These are phyloP conservation scores for Pachypeltis micranthus DNA, from an alignment of 1,140 invertebrate species.

Conservation along the genomic window DNA sequence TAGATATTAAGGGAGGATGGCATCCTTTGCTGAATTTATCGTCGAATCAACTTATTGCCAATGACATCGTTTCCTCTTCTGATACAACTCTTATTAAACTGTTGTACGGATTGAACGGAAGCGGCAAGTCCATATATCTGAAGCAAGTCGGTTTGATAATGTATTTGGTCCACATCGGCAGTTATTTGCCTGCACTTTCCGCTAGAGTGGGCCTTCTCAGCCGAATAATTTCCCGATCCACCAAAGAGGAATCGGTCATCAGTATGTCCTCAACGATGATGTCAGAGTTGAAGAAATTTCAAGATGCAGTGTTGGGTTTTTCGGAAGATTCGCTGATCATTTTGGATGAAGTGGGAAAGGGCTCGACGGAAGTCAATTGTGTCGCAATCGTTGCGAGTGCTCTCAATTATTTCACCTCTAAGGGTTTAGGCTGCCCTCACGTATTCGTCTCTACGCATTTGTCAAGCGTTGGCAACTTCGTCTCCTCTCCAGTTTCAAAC, in stretches of 20 bases:
- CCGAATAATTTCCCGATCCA: constrained; percentile 62
- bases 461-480: background rate
- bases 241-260: constrained; percentile 9
- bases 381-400: constrained; percentile 13
- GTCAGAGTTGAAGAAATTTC: constrained; percentile 14
- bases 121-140: constrained; percentile 84
- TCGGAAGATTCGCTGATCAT: constrained; percentile 4
- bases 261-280: constrained; percentile 15
- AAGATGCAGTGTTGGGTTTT: background rate
- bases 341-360: constrained; percentile 19
- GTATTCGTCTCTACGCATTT: constrained; percentile 16
- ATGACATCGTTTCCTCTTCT: constrained; percentile 48
- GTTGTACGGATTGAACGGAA: constrained; percentile 78
- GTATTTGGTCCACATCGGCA: constrained; percentile 79
- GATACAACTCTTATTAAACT: constrained; percentile 51
- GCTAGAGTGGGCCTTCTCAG: constrained; percentile 58
- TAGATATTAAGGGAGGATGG: constrained; percentile 57
- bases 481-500: background rate
- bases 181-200: constrained; percentile 69
- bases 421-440: constrained; percentile 13
- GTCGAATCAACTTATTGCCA: constrained; percentile 56
- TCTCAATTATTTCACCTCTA: constrained; percentile 8
- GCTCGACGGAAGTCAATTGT: constrained; percentile 15
- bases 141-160: constrained; percentile 45
- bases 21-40: constrained; percentile 66